Evolutionary conservation across 2,113 vertebrate species (phyloP).

Genomic region (Lamprotornis superbus): DNA sequence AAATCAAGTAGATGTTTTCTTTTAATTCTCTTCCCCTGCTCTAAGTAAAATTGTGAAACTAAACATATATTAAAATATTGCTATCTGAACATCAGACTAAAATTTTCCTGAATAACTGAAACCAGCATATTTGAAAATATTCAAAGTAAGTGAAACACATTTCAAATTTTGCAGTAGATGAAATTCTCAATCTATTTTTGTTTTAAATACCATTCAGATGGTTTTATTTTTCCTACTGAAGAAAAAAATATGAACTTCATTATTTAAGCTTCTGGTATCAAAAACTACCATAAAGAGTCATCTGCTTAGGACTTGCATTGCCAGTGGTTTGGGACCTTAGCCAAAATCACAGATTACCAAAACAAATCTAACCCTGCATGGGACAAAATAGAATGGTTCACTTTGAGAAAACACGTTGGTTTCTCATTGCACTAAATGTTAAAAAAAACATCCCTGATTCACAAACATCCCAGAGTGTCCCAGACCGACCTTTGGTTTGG

Average conservation of each 20-base stretch:
- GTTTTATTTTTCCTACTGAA: slow-evolving; percentile 44
- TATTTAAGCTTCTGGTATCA: slow-evolving; percentile 45
- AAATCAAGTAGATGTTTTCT: background rate
- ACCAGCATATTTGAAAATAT: slow-evolving; percentile 20
- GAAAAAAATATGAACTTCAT: slow-evolving; percentile 1
- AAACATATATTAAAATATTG: background rate
- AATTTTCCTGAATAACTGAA: slow-evolving; percentile 32
- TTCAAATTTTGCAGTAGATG: slow-evolving; percentile 33
- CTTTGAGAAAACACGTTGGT: background rate
- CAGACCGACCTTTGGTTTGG: background rate
- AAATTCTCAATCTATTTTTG: slow-evolving; percentile 25
- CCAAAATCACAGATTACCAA: slow-evolving; percentile 35
- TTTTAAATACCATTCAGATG: slow-evolving; percentile 43
- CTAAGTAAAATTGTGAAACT: background rate
- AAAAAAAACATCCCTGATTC: background rate
- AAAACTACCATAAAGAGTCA: slow-evolving; percentile 50
- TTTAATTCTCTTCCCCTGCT: background rate
- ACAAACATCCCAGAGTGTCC: background rate
- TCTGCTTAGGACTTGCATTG: slow-evolving; percentile 26
- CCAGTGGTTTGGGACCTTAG: slow-evolving; percentile 23
- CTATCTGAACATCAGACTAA: background rate
- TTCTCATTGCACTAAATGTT: background rate
- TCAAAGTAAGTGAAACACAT: slow-evolving; percentile 7
- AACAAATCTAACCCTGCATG: background rate
- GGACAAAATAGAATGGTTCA: background rate